phyloP scores from a whole-genome alignment of 2,113 vertebrate species.

The Monopterus albus region DNA sequence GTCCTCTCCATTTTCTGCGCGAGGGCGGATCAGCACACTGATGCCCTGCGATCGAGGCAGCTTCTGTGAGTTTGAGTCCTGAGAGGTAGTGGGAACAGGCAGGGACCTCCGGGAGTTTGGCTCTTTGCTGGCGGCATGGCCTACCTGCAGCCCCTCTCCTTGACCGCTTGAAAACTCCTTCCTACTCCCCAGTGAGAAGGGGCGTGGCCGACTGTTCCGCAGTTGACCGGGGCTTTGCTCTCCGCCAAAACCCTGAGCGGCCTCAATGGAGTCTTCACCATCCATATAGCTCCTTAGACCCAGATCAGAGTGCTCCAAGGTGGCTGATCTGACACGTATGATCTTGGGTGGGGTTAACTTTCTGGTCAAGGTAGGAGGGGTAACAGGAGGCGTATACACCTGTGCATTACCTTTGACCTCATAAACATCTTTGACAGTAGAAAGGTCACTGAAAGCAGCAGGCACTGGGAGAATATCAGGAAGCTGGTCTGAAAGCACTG shows the following conservation, averaged over 20 bases:
- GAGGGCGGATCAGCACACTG: slow-evolving; percentile 90
- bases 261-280: background rate
- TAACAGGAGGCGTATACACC: background rate
- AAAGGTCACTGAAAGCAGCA: slow-evolving; percentile 55
- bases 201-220: slow-evolving; percentile 79
- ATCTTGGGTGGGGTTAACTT: slow-evolving; percentile 32
- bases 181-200: slow-evolving; percentile 78
- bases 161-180: slow-evolving; percentile 81
- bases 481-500: background rate
- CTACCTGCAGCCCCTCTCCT: slow-evolving; percentile 1
- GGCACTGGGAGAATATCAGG: slow-evolving; percentile 54
- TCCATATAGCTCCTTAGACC: slow-evolving; percentile 79
- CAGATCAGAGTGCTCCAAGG: slow-evolving; percentile 82
- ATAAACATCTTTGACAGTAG: slow-evolving; percentile 8
- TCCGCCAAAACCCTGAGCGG: slow-evolving; percentile 52
- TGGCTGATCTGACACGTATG: slow-evolving; percentile 84
- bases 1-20: slow-evolving; percentile 76
- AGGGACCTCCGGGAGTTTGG: slow-evolving; percentile 40
- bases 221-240: slow-evolving; percentile 63
- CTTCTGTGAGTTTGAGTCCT: slow-evolving; percentile 58
- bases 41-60: slow-evolving; percentile 82
- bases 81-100: slow-evolving; percentile 48
- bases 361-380: slow-evolving; percentile 22
- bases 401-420: background rate
- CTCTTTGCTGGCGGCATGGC: slow-evolving; percentile 30